Base-by-base conservation (phyloP, 2,113 vertebrate species). In the Petaurus breviceps region DNA sequence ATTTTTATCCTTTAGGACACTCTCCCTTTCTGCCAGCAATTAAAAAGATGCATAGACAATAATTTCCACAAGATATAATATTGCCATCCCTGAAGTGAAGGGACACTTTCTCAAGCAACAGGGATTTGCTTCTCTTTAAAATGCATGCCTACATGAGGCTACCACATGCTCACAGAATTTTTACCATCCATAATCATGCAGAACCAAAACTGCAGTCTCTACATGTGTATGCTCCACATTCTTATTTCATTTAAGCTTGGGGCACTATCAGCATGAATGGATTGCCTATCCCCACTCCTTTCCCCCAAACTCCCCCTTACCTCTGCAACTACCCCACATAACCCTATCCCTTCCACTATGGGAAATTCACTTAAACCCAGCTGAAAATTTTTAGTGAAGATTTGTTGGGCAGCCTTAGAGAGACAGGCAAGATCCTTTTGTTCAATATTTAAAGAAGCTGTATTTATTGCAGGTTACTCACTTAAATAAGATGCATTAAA, bases 71-170 rank as follows among this genome's bases (percentile, higher is more conserved):
- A 31, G 10, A 61, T 61, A 46, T 28, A n/a, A 90, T 46, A 11
- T 90, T 91, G 92, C 54, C 93, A 52, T 24, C 90, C 47, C 19
- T 25, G 89, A 94, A 26, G 43, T 89, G 55, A 95, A n/a, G 92
- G 46, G 28, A 31, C 25, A 55, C 46, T 92, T 84, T 93, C 43
- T 5, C 57, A 93, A 93, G 92, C 28, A 51, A 90, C 93, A 91
- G 51, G 52, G n/a, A 26, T 91, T 94, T 92, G 50, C 47, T 96
- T 92, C 43, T n/a, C 51, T 95, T 90, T 77, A 7, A 11, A 68
- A 91, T 12, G 24, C 55, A 61, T 61, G 26, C 55, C 28, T 61
- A 25, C 25, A 26, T 54, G 51, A 93, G 47, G 93, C 93, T 89
- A 91, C 89, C 90, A 94, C 37, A 55, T 37, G 51, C 52, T 90